A percentile compares a stretch with the other conserved stretches of the same genome.
Evolutionary conservation across 2,797 vertebrate species (phyloP).

Genomic region (Megaceryle alcyon): DNA sequence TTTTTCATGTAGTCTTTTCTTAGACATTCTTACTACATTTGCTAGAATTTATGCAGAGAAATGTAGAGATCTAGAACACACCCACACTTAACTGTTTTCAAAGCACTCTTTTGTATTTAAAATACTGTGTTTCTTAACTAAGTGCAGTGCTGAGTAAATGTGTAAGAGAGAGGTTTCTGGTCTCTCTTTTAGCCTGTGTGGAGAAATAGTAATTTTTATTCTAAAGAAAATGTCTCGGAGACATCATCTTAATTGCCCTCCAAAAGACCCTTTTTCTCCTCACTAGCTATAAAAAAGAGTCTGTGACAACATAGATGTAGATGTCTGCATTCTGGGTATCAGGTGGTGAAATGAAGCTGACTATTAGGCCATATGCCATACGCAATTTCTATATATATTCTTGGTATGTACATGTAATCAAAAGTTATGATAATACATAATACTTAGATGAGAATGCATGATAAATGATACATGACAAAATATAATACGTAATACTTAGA

Average conservation of each 20-base stretch:
- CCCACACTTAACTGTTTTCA: not conserved
- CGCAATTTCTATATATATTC: not conserved
- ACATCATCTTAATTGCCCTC: not conserved
- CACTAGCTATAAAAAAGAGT: not conserved
- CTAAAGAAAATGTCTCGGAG: not conserved
- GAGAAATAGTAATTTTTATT: not conserved
- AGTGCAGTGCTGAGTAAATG: not conserved
- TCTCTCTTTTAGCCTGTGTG: not conserved
- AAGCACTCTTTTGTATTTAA: not conserved
- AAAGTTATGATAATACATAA: not conserved
- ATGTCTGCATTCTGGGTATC: not conserved
- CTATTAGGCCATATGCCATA: not conserved
- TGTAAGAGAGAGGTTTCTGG: not conserved
- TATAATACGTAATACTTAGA: not conserved
- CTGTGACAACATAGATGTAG: not conserved
- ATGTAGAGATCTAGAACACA: not conserved
- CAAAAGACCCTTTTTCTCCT: not conserved
- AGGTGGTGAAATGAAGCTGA: not conserved
- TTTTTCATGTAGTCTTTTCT: not conserved
- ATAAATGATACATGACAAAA: not conserved
- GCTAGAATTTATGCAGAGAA: not conserved
- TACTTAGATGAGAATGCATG: not conserved
- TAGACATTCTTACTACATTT: not conserved
- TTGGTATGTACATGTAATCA: not conserved
- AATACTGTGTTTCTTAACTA: not conserved